These are phyloP conservation scores for Chymomyza caudatula DNA, from an alignment of 2,888 invertebrate genomes.

Conservation along the genomic window DNA sequence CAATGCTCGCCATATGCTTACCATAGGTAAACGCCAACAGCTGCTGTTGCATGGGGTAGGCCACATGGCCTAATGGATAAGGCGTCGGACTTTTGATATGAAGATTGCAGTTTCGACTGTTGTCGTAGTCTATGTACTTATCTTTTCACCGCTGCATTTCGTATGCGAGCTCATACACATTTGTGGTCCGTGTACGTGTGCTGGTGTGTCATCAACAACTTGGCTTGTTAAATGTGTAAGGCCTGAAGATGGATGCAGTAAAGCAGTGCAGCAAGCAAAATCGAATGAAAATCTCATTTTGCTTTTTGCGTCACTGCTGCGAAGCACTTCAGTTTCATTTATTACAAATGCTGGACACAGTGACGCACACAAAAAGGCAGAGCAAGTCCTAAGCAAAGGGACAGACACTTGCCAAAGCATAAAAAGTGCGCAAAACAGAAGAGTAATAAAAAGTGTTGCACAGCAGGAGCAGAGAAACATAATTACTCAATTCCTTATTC, in stretches of 20 bases:
- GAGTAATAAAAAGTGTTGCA: not conserved
- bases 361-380: not conserved
- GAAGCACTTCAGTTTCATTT: not conserved
- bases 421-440: not conserved
- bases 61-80: slow-evolving; percentile 64
- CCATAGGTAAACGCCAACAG: not conserved
- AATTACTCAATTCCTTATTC: slow-evolving; percentile 27
- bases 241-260: not conserved
- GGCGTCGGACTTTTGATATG: slow-evolving; percentile 59
- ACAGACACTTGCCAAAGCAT: not conserved
- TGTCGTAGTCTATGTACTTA: slow-evolving; percentile 33
- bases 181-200: not conserved
- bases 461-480: slow-evolving; percentile 8
- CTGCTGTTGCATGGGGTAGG: slow-evolving; percentile 8
- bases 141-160: too few species aligned
- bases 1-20: not conserved
- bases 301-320: not conserved
- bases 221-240: not conserved
- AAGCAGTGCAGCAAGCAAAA: not conserved
- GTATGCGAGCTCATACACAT: too few species aligned
- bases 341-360: not conserved
- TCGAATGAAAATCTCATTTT: not conserved
- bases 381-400: not conserved
- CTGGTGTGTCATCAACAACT: not conserved
- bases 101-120: slow-evolving; percentile 63